These are phyloP conservation scores for Scolopax bukidnonensis DNA, from an alignment of 2,797 vertebrate species.

Conservation along the genomic window DNA sequence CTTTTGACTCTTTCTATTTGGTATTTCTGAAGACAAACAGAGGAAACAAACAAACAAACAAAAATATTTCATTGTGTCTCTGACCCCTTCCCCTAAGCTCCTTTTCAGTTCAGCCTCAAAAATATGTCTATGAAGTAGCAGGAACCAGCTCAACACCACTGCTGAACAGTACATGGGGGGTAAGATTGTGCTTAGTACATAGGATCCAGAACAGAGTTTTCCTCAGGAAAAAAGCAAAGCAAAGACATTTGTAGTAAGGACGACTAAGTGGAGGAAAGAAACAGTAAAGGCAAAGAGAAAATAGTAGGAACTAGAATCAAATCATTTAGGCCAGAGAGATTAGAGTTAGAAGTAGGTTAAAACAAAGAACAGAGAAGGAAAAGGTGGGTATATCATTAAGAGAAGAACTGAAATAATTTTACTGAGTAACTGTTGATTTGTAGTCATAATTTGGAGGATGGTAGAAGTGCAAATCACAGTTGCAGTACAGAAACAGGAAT, in stretches of 20 bases:
- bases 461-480: neutral
- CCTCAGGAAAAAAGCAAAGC: neutral
- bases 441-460: neutral
- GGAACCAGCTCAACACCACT: neutral
- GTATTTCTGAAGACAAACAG: neutral
- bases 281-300: neutral
- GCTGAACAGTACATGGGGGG: neutral
- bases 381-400: neutral
- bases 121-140: neutral
- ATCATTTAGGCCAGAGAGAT: neutral
- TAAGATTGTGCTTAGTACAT: neutral
- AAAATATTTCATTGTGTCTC: neutral
- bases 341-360: neutral
- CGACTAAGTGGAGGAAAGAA: neutral
- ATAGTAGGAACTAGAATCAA: neutral
- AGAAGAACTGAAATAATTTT: neutral
- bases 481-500: neutral
- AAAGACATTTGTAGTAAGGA: neutral
- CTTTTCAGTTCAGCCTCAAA: neutral
- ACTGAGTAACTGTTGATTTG: neutral
- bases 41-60: neutral
- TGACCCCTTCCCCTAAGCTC: neutral
- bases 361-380: neutral
- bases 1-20: neutral
- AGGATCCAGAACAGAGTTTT: neutral